Evolutionary conservation across 2,888 invertebrate species (phyloP), one percentile per base, ranked within the genome.

Genomic region (Thyatira batis): DNA sequence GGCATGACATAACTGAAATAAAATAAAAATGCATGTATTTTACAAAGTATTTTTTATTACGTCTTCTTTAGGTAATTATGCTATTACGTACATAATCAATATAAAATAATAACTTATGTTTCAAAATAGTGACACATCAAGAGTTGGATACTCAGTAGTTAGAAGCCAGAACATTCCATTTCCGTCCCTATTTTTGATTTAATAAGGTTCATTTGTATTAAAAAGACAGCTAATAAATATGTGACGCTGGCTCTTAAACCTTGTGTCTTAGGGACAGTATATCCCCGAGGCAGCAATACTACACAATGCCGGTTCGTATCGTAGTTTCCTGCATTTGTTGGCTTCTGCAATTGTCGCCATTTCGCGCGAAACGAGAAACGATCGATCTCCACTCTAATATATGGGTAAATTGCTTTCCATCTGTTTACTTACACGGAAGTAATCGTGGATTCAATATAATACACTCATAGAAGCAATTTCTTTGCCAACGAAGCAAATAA

Each of bases 251-350:
- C 48, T 57, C 65, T 52, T 62, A 43, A 64, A 6, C 45, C 57
- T 69, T 70, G 50, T 1, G n/a, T 17, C 27, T 23, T 23, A 39
- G 44, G 59, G 39, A 46, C 52, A 65, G 70, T 62, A 68, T 73
- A 78, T 72, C 74, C 39, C 77, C 78, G 63, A 73, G 80, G 78
- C 79, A 68, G 78, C 78, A 78, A 81, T 81, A 76, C 74, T 67
- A 71, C 65, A 78, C 80, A 82, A 81, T 79, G 65, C 72, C 69
- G 69, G 65, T 69, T 60, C 63, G 67, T 71, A 72, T 78, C 73
- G 71, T 59, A 70, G 68, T 69, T 64, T 65, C 63, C 72, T 74
- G 68, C 78, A 80, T 82, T 82, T 73, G 80, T 76, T 80, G 75
- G 76, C 70, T 76, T 75, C 78, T 66, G 65, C 80, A 78, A 79